phyloP scores from a whole-genome alignment of 2,113 vertebrate species.

The Sylvicapra grimmia region DNA sequence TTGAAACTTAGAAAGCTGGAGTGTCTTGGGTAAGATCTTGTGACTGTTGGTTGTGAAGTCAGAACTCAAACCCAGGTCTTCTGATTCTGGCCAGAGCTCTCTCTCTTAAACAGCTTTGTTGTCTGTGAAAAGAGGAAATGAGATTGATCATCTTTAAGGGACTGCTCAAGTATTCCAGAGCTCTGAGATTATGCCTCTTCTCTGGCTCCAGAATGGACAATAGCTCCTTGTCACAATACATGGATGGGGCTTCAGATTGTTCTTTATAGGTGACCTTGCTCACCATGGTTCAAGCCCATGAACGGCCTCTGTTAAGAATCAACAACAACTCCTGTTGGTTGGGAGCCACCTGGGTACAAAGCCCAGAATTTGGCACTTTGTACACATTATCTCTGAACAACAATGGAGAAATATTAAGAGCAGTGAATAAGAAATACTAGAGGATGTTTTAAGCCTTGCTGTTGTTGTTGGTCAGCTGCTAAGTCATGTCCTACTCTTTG shows the following conservation, averaged over 20 bases:
- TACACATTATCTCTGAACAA: neutral
- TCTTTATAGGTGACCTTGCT: neutral
- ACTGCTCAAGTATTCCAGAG: neutral
- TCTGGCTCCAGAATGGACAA: neutral
- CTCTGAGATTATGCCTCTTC: neutral
- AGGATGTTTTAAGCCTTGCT: neutral
- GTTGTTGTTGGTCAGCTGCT: neutral
- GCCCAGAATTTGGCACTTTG: neutral
- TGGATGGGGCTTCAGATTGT: neutral
- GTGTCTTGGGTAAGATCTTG: neutral
- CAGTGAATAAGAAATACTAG: neutral
- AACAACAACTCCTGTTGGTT: neutral
- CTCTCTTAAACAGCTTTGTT: neutral
- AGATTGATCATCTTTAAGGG: neutral
- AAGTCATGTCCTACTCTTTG: neutral
- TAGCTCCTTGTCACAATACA: neutral
- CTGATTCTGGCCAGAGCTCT: neutral
- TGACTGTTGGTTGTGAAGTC: neutral
- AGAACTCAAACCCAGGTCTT: neutral
- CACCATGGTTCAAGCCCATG: neutral
- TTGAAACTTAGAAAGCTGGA: neutral
- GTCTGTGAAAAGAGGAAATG: neutral
- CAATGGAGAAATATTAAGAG: neutral
- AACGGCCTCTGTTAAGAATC: neutral
- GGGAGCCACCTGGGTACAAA: neutral